These are phyloP conservation scores for Hermetia illucens DNA, from an alignment of 1,140 invertebrate genomes.

Conservation along the genomic window DNA sequence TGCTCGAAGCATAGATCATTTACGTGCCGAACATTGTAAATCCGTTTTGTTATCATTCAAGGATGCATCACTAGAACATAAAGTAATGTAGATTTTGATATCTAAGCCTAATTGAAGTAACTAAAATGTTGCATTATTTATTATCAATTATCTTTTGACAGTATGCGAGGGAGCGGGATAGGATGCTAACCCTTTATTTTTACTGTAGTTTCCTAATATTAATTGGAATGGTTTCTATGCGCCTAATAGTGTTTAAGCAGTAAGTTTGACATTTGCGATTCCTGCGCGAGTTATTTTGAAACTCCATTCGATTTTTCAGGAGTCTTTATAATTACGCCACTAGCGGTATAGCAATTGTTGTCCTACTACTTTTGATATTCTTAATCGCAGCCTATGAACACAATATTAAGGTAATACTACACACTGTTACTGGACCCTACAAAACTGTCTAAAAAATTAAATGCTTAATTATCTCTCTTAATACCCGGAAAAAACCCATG, in stretches of 20 bases:
- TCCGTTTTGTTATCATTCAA: slow-evolving; percentile 70
- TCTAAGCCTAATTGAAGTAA: not conserved
- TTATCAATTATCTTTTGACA: slow-evolving; percentile 30
- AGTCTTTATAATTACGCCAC: slow-evolving; percentile 11
- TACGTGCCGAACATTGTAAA: slow-evolving; percentile 71
- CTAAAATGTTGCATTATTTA: not conserved
- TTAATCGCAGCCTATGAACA: slow-evolving; percentile 28
- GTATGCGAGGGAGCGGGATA: slow-evolving; percentile 63
- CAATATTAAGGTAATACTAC: slow-evolving; percentile 19
- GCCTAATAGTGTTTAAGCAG: slow-evolving; percentile 52
- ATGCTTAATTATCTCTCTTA: too few relatives aligned
- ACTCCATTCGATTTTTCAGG: too few relatives aligned
- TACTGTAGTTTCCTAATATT: slow-evolving; percentile 64
- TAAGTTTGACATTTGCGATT: slow-evolving; percentile 21
- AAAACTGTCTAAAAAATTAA: too few relatives aligned
- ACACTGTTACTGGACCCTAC: too few relatives aligned
- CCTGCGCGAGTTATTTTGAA: too few relatives aligned
- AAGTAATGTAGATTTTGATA: slow-evolving; percentile 38
- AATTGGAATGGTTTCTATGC: slow-evolving; percentile 44
- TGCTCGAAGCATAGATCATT: slow-evolving; percentile 78
- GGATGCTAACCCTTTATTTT: slow-evolving; percentile 73
- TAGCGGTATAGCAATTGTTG: slow-evolving; percentile 11
- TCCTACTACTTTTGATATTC: slow-evolving; percentile 23
- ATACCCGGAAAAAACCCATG: too few relatives aligned
- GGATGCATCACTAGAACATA: slow-evolving; percentile 59